These are phyloP conservation scores for Actinemys pallida DNA, from an alignment of 2,113 vertebrate genomes.

Conservation along the genomic window DNA sequence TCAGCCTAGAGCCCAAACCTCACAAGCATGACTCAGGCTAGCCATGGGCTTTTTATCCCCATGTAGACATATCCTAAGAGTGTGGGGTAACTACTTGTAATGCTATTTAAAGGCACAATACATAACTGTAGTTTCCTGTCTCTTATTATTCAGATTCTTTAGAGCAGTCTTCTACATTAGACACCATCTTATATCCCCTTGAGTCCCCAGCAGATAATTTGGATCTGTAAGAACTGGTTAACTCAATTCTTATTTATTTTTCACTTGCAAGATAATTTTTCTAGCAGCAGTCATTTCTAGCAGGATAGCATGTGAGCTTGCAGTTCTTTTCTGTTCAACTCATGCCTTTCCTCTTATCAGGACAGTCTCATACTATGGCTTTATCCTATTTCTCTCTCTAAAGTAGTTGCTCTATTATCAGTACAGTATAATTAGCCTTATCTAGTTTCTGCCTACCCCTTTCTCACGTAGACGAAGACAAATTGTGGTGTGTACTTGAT, in stretches of 20 bases:
- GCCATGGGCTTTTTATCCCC: too few species aligned
- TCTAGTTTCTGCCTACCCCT: neutral
- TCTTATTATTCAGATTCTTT: neutral
- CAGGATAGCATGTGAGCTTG: neutral
- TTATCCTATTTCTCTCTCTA: neutral
- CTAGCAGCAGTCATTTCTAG: neutral
- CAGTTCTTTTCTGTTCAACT: neutral
- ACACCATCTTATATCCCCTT: neutral
- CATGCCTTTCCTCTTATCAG: neutral
- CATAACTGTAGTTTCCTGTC: neutral
- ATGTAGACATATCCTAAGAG: neutral
- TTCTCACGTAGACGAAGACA: conserved; percentile 14
- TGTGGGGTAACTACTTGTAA: neutral
- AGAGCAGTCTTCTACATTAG: neutral
- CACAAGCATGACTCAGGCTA: too few species aligned
- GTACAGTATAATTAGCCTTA: neutral
- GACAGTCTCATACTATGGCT: neutral
- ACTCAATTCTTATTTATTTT: neutral
- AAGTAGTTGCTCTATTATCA: neutral
- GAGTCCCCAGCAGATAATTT: neutral
- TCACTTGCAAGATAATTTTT: neutral
- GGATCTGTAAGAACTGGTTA: neutral
- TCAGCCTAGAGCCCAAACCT: too few species aligned
- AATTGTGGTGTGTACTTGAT: neutral
- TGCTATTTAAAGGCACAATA: conserved; percentile 9